A percentile compares a stretch with the other conserved stretches of the same genome.
phyloP scores from a whole-genome alignment of 2,113 vertebrate species.

The Leptobrachium ailaonicum region DNA sequence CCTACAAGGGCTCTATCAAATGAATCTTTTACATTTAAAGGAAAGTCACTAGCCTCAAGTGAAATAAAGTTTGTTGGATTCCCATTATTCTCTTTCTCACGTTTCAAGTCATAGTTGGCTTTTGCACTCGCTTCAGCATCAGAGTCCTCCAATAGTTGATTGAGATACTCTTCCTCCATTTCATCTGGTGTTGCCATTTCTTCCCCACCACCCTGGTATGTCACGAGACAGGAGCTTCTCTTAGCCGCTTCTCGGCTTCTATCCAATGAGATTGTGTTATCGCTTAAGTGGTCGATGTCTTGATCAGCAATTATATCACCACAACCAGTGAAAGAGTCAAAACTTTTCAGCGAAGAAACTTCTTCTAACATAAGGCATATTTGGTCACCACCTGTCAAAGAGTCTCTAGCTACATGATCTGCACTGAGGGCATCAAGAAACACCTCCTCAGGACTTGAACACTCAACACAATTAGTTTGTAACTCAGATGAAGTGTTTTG shows the following conservation, averaged over 20 bases:
- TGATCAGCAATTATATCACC: conserved; percentile 96
- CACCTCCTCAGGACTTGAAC: conserved; percentile 55
- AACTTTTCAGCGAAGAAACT: conserved; percentile 92
- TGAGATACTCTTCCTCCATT: conserved; percentile 77
- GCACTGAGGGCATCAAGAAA: conserved; percentile 59
- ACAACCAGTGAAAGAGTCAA: conserved; percentile 93
- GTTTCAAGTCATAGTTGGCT: conserved; percentile 62
- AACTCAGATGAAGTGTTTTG: conserved; percentile 46
- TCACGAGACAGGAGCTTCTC: conserved; percentile 89
- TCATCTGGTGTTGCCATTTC: conserved; percentile 94
- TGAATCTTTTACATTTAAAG: conserved; percentile 53
- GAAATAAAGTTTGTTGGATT: conserved; percentile 52
- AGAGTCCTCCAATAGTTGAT: conserved; percentile 71
- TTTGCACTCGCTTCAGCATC: conserved; percentile 56
- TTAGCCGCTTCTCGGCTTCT: conserved; percentile 82
- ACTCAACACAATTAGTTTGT: conserved; percentile 24
- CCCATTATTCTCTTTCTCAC: conserved; percentile 51
- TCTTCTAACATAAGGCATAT: conserved; percentile 85
- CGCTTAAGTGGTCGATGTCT: conserved; percentile 86
- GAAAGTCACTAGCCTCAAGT: conserved; percentile 46
- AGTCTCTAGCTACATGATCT: conserved; percentile 52
- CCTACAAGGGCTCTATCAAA: conserved; percentile 65
- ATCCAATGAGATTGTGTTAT: conserved; percentile 83
- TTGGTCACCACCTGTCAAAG: conserved; percentile 74
- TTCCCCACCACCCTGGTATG: conserved; percentile 93